Evolutionary conservation across 2,888 invertebrate species (phyloP), one percentile per base, ranked within the genome.

Genomic region (Ophraella communa): DNA sequence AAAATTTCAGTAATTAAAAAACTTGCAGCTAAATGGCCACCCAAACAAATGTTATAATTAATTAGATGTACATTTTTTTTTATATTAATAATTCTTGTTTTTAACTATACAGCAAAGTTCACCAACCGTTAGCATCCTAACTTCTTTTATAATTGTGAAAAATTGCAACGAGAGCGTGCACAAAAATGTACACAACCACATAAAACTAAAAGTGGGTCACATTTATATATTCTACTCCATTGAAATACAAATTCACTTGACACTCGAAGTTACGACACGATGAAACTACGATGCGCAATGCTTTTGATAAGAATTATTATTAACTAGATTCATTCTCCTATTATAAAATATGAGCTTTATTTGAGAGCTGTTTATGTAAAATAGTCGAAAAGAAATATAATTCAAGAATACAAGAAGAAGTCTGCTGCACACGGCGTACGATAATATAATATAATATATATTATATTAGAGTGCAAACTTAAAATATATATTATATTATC

Each of bases 191-290:
- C 44, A 59, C 21, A 27, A 18, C 24, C 21, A 52, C 44, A 53
- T 60, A 53, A 30, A 60, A 44, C 27, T n/a, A 27, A 44, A 60
- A 60, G 52, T 52, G 14, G 60, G 60, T 53, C 60, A 52, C 52
- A 52, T 60, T 60, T 60, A 52, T 60, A 60, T 60, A 62, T 57
- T 59, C 54, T 49, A 53, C 14, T 35, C 47, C 62, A 58, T 58
- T 62, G 44, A 42, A 58, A 63, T 51, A 58, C 65, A 58, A 65
- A 65, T 62, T 54, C 55, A 65, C 55, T 65, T 65, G 59, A 51
- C 65, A 49, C 47, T 54, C 49, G 45, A 62, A 65, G 58, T 65
- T 62, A 57, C 47, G 27, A 44, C 45, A 24, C 51, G 51, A 65
- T 65, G 61, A 65, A 62, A 65, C 44, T 30, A 60, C 42, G 30